Base-by-base conservation (phyloP, 1,140 invertebrate genomes). In the Drosophila ananassae region DNA sequence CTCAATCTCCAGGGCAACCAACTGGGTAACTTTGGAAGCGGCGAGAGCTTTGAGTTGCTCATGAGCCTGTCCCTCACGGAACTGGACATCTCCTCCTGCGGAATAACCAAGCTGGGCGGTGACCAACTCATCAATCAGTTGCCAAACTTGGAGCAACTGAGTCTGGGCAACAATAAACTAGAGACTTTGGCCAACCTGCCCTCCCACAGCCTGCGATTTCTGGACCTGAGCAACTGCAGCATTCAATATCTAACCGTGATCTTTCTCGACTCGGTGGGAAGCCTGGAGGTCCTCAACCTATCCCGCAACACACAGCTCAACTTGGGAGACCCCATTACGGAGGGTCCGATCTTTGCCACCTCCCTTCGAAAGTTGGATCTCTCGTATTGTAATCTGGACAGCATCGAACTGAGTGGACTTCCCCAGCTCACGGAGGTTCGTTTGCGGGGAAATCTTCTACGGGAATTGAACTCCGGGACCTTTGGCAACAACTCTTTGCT, bases 331-430 rank as follows among this genome's bases (percentile, higher is more conserved):
- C 76, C 87, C 1, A 74, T 79, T 0, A 17, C 17, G 17, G 77
- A 81, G 2, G 92, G 92, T 46, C 77, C 76, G 51, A 82, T 93
- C n/a, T 92, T 93, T 59, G 93, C 93, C 10, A 83, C 91, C 25
- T 94, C 94, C 17, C 72, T 96, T 10, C 93, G 92, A 44, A 92
- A 90, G 50, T 77, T 96, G 37, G 95, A 96, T 73, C 92, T 94
- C 3, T 94, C 95, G 2, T 93, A 93, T 50, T 95, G 95, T 77
- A 95, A 94, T 77, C 89, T 95, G 37, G 93, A 95, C 66, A 90
- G 92, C 50, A 93, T 95, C 2, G 94, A 94, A 63, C 74, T 94
- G 2, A 92, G 93, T 48, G 94, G 94, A n/a, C 92, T 96, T 52
- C 94, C 94, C 10, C 93, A 93, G 73, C 77, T 96, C 6, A 92